These are phyloP conservation scores for Anthoscopus minutus DNA, from an alignment of 2,113 vertebrate genomes.

Conservation along the genomic window DNA sequence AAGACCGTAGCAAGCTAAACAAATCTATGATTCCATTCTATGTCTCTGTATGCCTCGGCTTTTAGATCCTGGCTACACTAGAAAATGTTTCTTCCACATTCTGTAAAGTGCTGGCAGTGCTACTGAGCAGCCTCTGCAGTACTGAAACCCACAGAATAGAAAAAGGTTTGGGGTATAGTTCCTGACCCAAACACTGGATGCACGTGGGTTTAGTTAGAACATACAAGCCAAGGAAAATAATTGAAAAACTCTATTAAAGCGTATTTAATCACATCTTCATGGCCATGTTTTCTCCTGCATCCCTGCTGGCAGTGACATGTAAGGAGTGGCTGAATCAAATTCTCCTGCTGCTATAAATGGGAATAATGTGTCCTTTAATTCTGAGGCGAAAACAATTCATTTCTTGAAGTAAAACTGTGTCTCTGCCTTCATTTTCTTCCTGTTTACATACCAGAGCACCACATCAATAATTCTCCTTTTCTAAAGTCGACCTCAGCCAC, in stretches of 20 bases:
- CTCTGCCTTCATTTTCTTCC: neutral
- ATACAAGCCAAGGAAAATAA: neutral
- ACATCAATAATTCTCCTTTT: neutral
- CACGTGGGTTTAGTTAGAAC: neutral
- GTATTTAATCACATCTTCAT: neutral
- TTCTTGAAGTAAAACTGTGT: neutral
- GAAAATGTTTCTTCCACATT: neutral
- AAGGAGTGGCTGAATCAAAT: neutral
- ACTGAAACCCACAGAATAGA: neutral
- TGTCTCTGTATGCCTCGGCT: neutral
- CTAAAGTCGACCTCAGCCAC: neutral
- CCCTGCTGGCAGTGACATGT: neutral
- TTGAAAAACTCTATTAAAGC: neutral
- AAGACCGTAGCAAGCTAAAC: neutral
- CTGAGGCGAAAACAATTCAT: neutral
- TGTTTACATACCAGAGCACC: neutral
- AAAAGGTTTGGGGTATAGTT: neutral
- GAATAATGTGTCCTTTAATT: neutral
- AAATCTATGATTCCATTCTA: neutral
- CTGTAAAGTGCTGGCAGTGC: neutral
- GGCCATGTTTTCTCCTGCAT: rapidly evolving
- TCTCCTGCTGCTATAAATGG: neutral
- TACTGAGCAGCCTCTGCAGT: neutral
- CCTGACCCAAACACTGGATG: neutral
- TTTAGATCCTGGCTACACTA: neutral